Evolutionary conservation across 2,113 vertebrate genomes (phyloP), one percentile per base, ranked within the genome.

Genomic region (Chionis minor): DNA sequence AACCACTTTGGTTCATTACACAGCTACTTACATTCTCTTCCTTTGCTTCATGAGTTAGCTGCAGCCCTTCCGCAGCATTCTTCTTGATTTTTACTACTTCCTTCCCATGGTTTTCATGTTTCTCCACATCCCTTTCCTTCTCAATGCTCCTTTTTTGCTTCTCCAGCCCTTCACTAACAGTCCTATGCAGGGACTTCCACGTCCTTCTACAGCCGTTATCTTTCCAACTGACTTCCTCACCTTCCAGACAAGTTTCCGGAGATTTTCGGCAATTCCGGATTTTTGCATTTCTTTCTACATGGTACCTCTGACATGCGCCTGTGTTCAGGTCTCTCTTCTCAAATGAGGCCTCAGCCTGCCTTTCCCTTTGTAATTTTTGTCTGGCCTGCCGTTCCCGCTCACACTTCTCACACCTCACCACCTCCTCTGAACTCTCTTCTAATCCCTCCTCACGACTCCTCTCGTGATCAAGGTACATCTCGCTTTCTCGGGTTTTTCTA

Each of bases 321-420:
- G 96, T 4, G 59, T 72, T 97, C 77, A 96, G 84, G 71, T 98
- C 96, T 24, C 95, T 97, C 7, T 66, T 96, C 27, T 97, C 98
- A 89, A 93, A 86, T 0, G 96, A 92, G 20, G 84, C 67, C 73
- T 96, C 95, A 56, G 81, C 72, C 20, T 49, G 83, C 75, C 90
- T 93, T 62, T 98, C 98, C 49, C 94, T 86, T 74, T 95, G 90
- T 44, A 94, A 49, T 42, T 93, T 96, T 40, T 97, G 95, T 15
- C 94, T 97, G 21, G 93, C 94, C 40, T 97, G 95, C 42, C 93
- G 86, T 86, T 98, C 96, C 13, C 91, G 82, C 79, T 96, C 96
- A 8, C 97, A 98, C 54, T 98, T 98, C 88, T 98, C 98, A 45
- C 98, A 98, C 22, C 96, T 93, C 88, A 96, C 26, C 11, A 96